phyloP scores from a whole-genome alignment of 2,888 invertebrate species.

The Lasioglossum morio region DNA sequence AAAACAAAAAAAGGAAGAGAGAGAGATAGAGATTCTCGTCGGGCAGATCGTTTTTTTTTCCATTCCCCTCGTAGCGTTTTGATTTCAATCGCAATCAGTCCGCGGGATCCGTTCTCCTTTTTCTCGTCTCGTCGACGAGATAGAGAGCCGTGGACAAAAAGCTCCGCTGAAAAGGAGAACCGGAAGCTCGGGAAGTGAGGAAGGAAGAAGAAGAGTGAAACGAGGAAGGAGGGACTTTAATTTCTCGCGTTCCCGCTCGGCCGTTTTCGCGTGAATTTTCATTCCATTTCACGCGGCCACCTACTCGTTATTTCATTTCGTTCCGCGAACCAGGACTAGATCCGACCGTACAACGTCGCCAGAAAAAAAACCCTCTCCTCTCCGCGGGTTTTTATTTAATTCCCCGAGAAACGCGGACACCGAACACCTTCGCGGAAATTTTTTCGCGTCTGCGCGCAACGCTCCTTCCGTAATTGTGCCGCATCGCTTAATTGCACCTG shows the following conservation, averaged over 20 bases:
- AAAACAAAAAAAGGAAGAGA: constrained; percentile 3
- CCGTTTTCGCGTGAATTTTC: constrained; percentile 68
- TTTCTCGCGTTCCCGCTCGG: constrained; percentile 70
- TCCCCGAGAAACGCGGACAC: constrained; percentile 25
- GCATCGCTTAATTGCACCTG: constrained; percentile 24
- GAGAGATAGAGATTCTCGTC: constrained; percentile 10
- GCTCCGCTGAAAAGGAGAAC: constrained; percentile 51
- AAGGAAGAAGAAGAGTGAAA: background rate
- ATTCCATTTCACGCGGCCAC: constrained; percentile 72
- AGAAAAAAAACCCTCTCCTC: background rate
- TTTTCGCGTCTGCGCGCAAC: constrained; percentile 3
- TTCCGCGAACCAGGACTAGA: constrained; percentile 23
- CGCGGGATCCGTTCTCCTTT: constrained; percentile 45
- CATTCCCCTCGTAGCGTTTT: constrained; percentile 50
- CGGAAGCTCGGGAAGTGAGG: constrained; percentile 28
- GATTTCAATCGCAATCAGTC: constrained; percentile 68
- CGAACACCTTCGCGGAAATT: background rate
- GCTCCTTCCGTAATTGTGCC: constrained; percentile 24
- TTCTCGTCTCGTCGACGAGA: constrained; percentile 8
- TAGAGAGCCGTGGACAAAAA: constrained; percentile 46
- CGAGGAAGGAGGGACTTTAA: constrained; percentile 60
- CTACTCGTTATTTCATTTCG: constrained; percentile 71
- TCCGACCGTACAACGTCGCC: background rate
- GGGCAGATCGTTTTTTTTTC: constrained; percentile 36
- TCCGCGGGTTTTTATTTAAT: constrained; percentile 39